Conservation (phyloP, 2,113 vertebrate species). For the Chlorodrepanis virens region DNA sequence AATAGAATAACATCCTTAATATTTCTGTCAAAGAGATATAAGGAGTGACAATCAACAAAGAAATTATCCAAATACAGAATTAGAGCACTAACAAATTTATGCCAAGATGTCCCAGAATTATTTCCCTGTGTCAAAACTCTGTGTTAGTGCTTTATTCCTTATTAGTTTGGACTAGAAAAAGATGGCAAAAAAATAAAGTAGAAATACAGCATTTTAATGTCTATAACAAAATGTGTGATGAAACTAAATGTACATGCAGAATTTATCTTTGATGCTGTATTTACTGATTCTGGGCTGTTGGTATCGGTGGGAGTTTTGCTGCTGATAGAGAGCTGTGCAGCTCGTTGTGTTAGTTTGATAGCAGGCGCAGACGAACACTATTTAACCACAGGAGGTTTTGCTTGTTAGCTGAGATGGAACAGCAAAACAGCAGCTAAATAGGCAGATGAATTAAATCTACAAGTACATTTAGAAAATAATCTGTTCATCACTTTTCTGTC, state of each 20-base stretch:
- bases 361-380: not conserved
- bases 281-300: not conserved
- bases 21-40: not conserved
- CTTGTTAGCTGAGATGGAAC: not conserved
- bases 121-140: not conserved
- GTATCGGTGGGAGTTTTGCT: not conserved
- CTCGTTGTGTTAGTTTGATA: not conserved
- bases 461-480: not conserved
- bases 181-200: not conserved
- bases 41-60: not conserved
- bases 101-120: not conserved
- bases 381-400: conserved; percentile 16
- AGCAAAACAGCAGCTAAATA: not conserved
- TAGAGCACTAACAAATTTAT: not conserved
- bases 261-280: not conserved
- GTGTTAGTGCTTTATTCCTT: not conserved
- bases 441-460: not conserved
- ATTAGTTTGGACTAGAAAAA: not conserved
- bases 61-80: not conserved
- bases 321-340: not conserved
- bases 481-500: not conserved
- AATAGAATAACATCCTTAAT: not conserved
- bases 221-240: not conserved
- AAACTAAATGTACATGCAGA: not conserved
- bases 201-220: not conserved